These are phyloP conservation scores for Zhengitettix transpicula DNA, from an alignment of 2,888 invertebrate species.

Conservation along the genomic window DNA sequence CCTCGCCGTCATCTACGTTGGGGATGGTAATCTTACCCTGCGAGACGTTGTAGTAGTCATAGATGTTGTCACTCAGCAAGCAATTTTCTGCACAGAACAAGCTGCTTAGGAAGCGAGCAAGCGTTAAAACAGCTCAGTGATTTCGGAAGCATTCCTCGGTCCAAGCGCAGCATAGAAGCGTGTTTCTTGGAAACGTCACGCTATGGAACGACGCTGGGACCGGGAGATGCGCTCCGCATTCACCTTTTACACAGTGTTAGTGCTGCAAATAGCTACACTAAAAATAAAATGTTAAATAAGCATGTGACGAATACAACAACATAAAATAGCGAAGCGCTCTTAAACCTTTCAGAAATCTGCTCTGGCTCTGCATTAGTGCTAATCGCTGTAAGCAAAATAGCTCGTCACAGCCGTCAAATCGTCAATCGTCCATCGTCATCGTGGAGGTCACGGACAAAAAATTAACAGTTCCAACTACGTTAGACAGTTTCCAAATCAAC, in stretches of 20 bases:
- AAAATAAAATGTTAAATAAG: too few relatives aligned
- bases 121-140: too few relatives aligned
- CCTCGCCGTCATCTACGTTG: slow-evolving; percentile 88
- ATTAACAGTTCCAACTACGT: too few relatives aligned
- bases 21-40: slow-evolving; percentile 96
- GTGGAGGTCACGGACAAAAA: too few relatives aligned
- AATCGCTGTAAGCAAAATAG: neutral
- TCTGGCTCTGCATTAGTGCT: neutral
- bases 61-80: slow-evolving; percentile 69
- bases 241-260: too few relatives aligned
- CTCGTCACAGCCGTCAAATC: neutral
- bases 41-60: slow-evolving; percentile 85
- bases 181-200: neutral
- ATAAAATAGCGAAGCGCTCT: too few relatives aligned
- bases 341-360: too few relatives aligned
- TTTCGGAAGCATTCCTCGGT: neutral
- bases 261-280: too few relatives aligned
- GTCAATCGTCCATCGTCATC: neutral
- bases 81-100: slow-evolving; percentile 49
- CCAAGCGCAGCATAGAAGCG: too few relatives aligned
- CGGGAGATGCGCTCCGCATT: too few relatives aligned
- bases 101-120: neutral
- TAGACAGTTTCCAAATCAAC: too few relatives aligned
- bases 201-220: neutral
- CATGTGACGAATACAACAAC: too few relatives aligned